A percentile compares a stretch with the other conserved stretches of the same genome.
phyloP scores from a whole-genome alignment of 2,113 vertebrate genomes.

The Brienomyrus brachyistius region DNA sequence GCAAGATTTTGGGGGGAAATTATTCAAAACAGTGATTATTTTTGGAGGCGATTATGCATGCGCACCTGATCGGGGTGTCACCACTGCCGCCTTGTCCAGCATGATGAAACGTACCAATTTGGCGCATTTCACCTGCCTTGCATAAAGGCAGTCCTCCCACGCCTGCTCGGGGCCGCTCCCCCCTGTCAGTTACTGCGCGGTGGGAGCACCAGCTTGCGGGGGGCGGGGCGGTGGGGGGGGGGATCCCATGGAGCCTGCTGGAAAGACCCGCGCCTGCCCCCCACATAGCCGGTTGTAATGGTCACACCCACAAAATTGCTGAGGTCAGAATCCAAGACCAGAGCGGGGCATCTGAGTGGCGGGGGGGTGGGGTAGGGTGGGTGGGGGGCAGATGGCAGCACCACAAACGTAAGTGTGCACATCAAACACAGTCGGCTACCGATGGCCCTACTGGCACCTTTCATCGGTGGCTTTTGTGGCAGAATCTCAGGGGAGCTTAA shows the following conservation, averaged over 20 bases:
- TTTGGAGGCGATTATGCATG: constrained; percentile 93
- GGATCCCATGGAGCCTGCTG: not conserved
- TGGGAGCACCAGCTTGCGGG: constrained; percentile 51
- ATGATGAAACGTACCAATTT: constrained; percentile 94
- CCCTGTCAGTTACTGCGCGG: constrained; percentile 53
- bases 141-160: constrained; percentile 57
- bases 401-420: not conserved
- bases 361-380: not conserved
- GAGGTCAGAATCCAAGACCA: not conserved
- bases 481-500: constrained; percentile 26
- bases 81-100: constrained; percentile 70
- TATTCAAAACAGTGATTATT: constrained; percentile 97
- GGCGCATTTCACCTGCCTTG: constrained; percentile 81
- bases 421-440: not conserved
- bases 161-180: constrained; percentile 51
- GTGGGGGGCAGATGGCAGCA: not conserved
- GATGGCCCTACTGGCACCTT: not conserved
- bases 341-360: not conserved
- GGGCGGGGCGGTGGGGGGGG: constrained; percentile 15
- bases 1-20: constrained; percentile 83
- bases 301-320: not conserved
- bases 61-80: constrained; percentile 95
- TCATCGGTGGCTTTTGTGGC: not conserved
- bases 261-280: not conserved
- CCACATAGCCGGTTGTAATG: not conserved